Percentiles rank a stretch among this genome's conserved stretches.
Conservation (phyloP, 2,888 invertebrate species). For the Yponomeuta cagnagella region DNA sequence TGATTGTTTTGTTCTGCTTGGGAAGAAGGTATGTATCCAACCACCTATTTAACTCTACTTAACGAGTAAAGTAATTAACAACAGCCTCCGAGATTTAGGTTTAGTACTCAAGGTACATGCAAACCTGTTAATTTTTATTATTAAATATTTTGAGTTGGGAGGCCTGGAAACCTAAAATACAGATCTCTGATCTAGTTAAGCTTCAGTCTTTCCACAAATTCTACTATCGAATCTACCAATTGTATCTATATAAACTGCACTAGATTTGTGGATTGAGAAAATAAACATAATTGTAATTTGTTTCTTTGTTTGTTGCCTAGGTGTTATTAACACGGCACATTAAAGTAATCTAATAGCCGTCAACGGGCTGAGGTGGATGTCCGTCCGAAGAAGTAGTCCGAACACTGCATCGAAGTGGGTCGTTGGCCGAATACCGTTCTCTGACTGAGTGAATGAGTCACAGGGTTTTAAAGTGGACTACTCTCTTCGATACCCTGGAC, state of each 20-base stretch:
- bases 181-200: no score
- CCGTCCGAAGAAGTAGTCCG: constrained; percentile 23
- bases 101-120: not conserved
- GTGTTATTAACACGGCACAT: constrained; percentile 1
- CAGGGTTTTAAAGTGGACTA: constrained; percentile 43
- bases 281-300: no score
- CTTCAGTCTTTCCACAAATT: no score
- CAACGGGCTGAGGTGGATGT: not conserved
- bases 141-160: no score
- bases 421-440: constrained; percentile 63
- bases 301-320: not conserved
- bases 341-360: constrained; percentile 15
- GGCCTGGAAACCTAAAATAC: no score
- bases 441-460: constrained; percentile 53
- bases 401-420: constrained; percentile 47
- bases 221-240: no score
- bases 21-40: no score
- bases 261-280: no score
- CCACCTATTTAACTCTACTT: not conserved
- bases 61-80: not conserved
- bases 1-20: no score
- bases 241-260: no score
- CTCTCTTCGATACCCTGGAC: constrained; percentile 20
- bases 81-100: not conserved
- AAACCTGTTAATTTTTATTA: no score